Evolutionary conservation across 2,797 vertebrate genomes (phyloP), one percentile per base, ranked within the genome.

Genomic region (Chaenodraco wilsoni): DNA sequence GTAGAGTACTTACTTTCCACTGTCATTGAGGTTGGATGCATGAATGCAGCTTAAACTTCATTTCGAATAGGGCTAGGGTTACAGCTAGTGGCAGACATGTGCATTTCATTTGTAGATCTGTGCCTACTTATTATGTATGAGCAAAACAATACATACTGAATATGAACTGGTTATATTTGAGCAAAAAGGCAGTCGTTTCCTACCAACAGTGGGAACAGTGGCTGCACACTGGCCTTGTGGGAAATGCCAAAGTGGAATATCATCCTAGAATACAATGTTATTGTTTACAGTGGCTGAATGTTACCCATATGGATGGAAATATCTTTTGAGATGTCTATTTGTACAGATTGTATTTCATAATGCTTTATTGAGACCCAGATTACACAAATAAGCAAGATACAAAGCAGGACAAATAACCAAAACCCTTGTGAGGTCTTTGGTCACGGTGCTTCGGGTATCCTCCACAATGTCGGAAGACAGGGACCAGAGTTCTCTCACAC

Each of bases 231-330:
- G 90, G 87, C 87, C 87, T 91, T 89, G 87, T 88, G 92, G 88
- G 91, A 91, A 93, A 93, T 92, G 91, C 91, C 89, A 92, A 94
- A 94, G 91, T 90, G 79, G 87, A 92, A 89, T 84, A 89, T 92
- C 87, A 88, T 93, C 81, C 86, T 92, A 79, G 82, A 91, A 92
- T 91, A 92, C 90, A 92, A 92, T 91, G 92, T 93, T 94, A 93
- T 94, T 95, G 93, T 95, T 95, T 95, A 95, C 94, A 95, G 91
- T 92, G 91, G 89, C 91, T 88, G 89, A 93, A 92, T 93, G 92
- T 94, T 91, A 93, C 92, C 89, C 89, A 78, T 92, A 89, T 84
- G 84, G 88, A 92, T 90, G 86, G 92, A 92, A 89, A 93, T 94
- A 92, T 89, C 88, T 89, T 92, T 87, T 79, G 86, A 90, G 84